Conservation (phyloP, 1,140 invertebrate genomes). For the Halesus radiatus region DNA sequence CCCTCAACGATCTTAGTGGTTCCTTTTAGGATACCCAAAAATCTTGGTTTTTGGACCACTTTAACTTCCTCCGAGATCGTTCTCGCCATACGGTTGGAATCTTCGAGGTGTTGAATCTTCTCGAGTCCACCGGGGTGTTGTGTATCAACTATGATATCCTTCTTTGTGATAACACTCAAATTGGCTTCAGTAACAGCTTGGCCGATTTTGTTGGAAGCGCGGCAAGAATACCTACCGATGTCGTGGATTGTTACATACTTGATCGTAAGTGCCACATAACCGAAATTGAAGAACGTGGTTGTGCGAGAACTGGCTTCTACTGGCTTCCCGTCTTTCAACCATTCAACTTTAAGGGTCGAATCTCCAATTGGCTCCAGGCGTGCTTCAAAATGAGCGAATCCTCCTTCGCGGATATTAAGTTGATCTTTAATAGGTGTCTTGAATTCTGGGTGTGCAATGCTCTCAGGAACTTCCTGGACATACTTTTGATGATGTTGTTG, state of each 20-base stretch:
- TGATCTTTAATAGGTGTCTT: conserved; percentile 94
- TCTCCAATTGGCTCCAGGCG: conserved; percentile 94
- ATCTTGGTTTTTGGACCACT: conserved; percentile 84
- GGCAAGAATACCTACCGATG: conserved; percentile 92
- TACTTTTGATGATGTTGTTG: conserved; percentile 82
- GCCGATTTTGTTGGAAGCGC: conserved; percentile 89
- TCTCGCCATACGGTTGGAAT: conserved; percentile 79
- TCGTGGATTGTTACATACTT: conserved; percentile 93
- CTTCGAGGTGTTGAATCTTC: conserved; percentile 91
- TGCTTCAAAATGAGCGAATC: conserved; percentile 96
- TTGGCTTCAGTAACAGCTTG: conserved; percentile 91
- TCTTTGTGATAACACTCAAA: conserved; percentile 87
- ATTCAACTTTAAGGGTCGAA: conserved; percentile 91
- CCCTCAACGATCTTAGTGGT: conserved; percentile 96
- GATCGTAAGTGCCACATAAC: conserved; percentile 96
- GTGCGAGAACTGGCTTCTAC: conserved; percentile 94
- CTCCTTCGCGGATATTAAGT: conserved; percentile 89
- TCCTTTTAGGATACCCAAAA: conserved; percentile 89
- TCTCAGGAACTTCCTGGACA: conserved; percentile 83
- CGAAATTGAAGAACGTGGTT: conserved; percentile 96
- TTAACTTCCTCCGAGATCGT: conserved; percentile 80
- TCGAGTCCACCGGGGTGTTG: conserved; percentile 90
- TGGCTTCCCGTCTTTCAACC: conserved; percentile 93
- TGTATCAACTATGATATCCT: conserved; percentile 88
- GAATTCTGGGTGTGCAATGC: conserved; percentile 87